Evolutionary conservation across 2,888 invertebrate genomes (phyloP), one percentile per base, ranked within the genome.

Genomic region (Hirudinaria manillensis): DNA sequence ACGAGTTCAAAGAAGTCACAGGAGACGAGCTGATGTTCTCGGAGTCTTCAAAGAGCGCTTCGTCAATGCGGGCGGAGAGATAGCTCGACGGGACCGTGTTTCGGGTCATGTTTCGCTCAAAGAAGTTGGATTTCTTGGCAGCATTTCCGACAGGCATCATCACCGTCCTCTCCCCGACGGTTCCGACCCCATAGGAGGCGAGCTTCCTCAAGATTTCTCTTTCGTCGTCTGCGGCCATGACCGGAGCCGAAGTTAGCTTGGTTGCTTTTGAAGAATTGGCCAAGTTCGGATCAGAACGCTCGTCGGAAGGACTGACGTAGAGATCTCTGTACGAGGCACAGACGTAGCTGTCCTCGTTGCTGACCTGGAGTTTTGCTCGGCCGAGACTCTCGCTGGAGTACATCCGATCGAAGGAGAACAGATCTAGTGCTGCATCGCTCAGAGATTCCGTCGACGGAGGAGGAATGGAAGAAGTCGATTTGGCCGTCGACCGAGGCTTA

Each of bases 371-470:
- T 36, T 68, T 32, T 10, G 32, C 34, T 13, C 34, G 32, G 7
- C 68, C 10, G 21, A 53, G 56, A 56, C 38, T 72, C n/a, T 65
- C 73, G 36, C 27, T 61, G n/a, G 73, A 73, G 55, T 73, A 73
- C 73, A 73, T 73, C 21, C 73, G 65, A 10, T 73, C 38, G 55
- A 73, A 56, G 55, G 73, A 73, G 56, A 73, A 73, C 19, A 73
- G 61, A 55, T 73, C 73, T 3, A 61, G 65, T 36, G 73, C 73
- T 21, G 73, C 73, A 6, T 61, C 61, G n/a, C 73, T 73, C 6
- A 73, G 34, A 55, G 51, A n/a, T 3, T 73, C 73, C 13, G 68
- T 7, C 21, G 36, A 34, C 21, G 68, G 68, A 13, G 61, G 61
- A 29, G 6, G 24, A 29, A 61, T n/a, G 61, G 61, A 61, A 10